phyloP scores from a whole-genome alignment of 2,797 vertebrate species.

The Loriculus beryllinus region DNA sequence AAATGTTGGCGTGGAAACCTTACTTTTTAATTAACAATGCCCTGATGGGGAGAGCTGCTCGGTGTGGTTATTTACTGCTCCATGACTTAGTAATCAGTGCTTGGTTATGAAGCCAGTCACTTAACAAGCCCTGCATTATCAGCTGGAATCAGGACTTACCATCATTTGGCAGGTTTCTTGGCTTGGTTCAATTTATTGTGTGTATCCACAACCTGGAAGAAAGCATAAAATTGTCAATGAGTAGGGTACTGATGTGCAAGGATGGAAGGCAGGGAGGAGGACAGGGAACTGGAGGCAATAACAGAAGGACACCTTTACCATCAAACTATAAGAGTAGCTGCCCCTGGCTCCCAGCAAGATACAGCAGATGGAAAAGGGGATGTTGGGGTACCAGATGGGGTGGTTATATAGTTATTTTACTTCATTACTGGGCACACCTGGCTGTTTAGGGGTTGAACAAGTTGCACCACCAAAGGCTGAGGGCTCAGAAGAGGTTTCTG shows the following conservation, averaged over 20 bases:
- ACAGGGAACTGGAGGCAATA: neutral
- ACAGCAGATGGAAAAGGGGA: neutral
- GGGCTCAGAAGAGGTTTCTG: neutral
- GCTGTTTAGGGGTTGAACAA: neutral
- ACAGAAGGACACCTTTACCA: neutral
- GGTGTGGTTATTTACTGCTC: neutral
- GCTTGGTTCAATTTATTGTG: accelerated
- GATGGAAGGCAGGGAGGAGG: neutral
- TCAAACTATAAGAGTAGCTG: neutral
- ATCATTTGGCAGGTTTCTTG: neutral
- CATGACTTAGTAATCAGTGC: neutral
- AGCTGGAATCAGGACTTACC: neutral
- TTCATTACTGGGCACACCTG: neutral
- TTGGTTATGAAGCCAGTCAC: neutral
- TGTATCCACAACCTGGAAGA: neutral
- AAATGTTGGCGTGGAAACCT: neutral
- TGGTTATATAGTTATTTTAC: accelerated
- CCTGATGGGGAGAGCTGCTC: accelerated
- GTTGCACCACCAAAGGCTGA: neutral
- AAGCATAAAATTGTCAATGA: neutral
- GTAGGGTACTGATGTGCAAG: accelerated
- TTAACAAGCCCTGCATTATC: neutral
- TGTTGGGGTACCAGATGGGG: accelerated
- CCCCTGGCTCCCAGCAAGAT: neutral
- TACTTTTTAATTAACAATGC: neutral